Conservation (phyloP, 2,113 vertebrate species). For the Semnornis frantzii region DNA sequence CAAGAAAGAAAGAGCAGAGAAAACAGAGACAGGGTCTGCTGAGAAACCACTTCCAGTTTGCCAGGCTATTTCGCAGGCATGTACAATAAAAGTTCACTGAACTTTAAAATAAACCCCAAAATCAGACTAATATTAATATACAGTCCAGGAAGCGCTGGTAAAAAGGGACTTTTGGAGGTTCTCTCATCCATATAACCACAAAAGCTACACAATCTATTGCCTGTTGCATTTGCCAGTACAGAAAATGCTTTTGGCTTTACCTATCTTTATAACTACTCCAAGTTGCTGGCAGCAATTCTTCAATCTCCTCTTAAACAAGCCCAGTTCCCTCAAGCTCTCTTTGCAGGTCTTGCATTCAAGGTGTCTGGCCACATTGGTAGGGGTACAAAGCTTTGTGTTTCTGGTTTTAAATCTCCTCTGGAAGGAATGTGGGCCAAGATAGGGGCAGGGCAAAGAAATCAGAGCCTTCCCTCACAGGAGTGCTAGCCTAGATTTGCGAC, state of each 20-base stretch:
- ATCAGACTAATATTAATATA: not conserved
- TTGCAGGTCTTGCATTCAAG: not conserved
- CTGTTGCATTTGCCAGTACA: not conserved
- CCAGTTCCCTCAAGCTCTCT: not conserved
- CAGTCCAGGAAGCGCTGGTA: not conserved
- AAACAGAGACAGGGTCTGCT: not conserved
- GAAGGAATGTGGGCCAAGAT: not conserved
- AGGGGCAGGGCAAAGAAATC: not conserved
- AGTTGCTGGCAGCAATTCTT: not conserved
- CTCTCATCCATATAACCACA: not conserved
- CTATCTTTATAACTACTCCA: not conserved
- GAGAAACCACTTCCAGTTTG: not conserved
- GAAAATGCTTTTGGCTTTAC: not conserved
- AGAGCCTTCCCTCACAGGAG: not conserved
- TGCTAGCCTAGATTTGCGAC: not conserved
- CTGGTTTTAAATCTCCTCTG: not conserved
- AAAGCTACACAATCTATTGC: not conserved
- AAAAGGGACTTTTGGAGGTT: not conserved
- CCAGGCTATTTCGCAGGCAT: not conserved
- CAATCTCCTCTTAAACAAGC: not conserved
- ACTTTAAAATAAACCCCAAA: not conserved
- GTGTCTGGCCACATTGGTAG: not conserved
- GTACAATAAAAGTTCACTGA: not conserved
- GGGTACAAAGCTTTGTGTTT: not conserved
- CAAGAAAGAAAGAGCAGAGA: not conserved